These are phyloP conservation scores for Caenorhabditis remanei DNA, from an alignment of 1,140 invertebrate species.

Conservation along the genomic window DNA sequence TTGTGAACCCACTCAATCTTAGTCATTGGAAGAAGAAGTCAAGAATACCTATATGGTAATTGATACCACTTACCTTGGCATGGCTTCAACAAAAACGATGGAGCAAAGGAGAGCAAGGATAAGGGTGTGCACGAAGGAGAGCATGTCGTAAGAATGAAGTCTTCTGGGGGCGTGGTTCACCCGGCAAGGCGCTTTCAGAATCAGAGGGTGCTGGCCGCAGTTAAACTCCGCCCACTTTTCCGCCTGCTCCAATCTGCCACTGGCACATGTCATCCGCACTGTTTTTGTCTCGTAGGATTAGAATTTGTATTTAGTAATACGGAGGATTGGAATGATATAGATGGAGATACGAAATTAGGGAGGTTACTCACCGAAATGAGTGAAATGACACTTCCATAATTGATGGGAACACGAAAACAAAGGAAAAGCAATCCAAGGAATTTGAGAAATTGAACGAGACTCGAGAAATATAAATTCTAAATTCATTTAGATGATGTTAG, in stretches of 20 bases:
- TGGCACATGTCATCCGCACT: constrained; percentile 53
- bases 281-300: constrained; percentile 28
- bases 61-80: constrained; percentile 41
- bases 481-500: not conserved
- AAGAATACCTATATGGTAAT: not conserved
- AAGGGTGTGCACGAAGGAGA: constrained; percentile 51
- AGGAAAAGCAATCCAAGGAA: not conserved
- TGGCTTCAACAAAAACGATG: constrained; percentile 51
- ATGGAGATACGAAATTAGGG: not conserved
- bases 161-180: constrained; percentile 35
- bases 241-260: not conserved
- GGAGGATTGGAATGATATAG: not conserved
- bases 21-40: too few species aligned
- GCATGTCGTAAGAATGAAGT: constrained; percentile 55
- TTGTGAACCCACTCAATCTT: not conserved
- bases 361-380: constrained; percentile 28
- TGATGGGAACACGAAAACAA: not conserved
- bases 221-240: constrained; percentile 2
- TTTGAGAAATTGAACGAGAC: not conserved
- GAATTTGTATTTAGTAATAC: constrained; percentile 10
- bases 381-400: constrained; percentile 49
- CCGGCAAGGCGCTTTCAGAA: not conserved
- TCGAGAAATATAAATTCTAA: not conserved
- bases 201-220: not conserved
- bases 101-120: constrained; percentile 59